A percentile compares a stretch with the other conserved stretches of the same genome.
Evolutionary conservation across 2,113 vertebrate species (phyloP).

Genomic region (Rhagologus leucostigma): DNA sequence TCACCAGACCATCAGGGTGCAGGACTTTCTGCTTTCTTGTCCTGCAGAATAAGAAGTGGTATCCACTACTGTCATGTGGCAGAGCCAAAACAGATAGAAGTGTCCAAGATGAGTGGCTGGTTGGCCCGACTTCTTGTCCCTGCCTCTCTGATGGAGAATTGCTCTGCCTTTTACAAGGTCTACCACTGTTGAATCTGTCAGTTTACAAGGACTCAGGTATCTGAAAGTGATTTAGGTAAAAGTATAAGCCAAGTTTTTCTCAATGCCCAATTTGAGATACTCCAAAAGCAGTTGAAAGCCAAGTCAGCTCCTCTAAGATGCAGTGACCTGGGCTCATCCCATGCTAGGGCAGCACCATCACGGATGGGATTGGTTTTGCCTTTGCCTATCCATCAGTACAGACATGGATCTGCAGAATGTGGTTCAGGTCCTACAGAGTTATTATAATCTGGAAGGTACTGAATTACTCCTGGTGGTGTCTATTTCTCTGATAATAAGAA

Average conservation of each 20-base stretch:
- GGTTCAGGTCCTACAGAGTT: not conserved
- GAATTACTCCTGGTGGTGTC: not conserved
- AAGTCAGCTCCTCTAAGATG: not conserved
- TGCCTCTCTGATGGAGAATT: not conserved
- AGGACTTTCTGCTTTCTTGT: not conserved
- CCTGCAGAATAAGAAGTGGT: not conserved
- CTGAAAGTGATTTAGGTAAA: not conserved
- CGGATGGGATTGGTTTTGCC: not conserved
- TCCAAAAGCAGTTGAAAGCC: not conserved
- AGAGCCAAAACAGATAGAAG: not conserved
- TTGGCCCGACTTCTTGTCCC: not conserved
- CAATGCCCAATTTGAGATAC: not conserved
- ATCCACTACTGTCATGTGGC: not conserved
- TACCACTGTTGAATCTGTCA: not conserved
- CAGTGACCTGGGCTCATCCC: not conserved
- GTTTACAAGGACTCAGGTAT: not conserved
- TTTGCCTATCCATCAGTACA: not conserved
- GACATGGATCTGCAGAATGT: not conserved
- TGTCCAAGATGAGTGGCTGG: not conserved
- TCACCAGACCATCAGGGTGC: not conserved
- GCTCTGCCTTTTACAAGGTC: not conserved
- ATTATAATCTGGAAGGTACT: not conserved
- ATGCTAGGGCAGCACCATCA: not conserved
- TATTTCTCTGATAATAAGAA: not conserved
- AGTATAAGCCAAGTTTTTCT: not conserved